Evolutionary conservation across 2,113 vertebrate genomes (phyloP).

Genomic region (Nettapus auritus): DNA sequence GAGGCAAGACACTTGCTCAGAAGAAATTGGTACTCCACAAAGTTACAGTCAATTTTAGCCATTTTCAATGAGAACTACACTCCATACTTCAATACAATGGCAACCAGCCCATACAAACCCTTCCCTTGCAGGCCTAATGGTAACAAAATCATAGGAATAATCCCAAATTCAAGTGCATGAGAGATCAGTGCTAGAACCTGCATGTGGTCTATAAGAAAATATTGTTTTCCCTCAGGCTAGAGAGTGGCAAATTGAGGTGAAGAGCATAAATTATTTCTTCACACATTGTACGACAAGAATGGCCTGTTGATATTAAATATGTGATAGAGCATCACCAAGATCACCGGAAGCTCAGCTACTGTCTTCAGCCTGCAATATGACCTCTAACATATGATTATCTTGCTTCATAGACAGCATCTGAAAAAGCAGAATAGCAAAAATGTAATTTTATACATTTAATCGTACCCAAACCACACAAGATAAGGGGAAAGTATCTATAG

Average conservation of each 20-base stretch:
- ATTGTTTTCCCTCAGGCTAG: background rate
- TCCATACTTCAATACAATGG: background rate
- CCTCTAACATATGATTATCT: background rate
- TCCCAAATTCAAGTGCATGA: background rate
- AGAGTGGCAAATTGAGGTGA: background rate
- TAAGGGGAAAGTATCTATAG: background rate
- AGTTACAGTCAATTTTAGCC: background rate
- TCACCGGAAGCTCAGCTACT: background rate
- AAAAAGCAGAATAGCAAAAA: conserved; percentile 24
- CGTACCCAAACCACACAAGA: background rate
- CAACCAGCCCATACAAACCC: background rate
- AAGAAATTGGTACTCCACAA: background rate
- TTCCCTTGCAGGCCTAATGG: background rate
- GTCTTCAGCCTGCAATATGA: background rate
- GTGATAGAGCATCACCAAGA: background rate
- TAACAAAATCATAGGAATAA: background rate
- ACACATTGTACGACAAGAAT: background rate
- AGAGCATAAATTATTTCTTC: background rate
- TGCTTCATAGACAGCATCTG: background rate
- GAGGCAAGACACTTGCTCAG: background rate
- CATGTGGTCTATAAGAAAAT: background rate
- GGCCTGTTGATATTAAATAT: background rate
- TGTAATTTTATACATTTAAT: background rate
- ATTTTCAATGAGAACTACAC: background rate
- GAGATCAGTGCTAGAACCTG: background rate